phyloP scores from a whole-genome alignment of 2,888 invertebrate species.

The Chromoteleia sp. region DNA sequence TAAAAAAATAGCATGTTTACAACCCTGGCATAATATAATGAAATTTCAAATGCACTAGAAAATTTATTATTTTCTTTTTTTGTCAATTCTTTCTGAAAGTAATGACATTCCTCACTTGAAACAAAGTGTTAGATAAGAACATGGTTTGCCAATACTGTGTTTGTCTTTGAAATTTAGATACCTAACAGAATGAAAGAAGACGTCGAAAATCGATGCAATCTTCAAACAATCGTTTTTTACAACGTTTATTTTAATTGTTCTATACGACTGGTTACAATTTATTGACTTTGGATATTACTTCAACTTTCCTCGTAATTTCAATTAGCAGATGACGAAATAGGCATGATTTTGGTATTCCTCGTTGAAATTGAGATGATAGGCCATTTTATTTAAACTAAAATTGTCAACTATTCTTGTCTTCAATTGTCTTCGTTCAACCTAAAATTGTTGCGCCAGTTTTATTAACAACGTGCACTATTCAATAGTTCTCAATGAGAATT shows the following conservation, averaged over 20 bases:
- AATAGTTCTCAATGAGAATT: slow-evolving; percentile 6
- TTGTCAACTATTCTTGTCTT: too few relatives aligned
- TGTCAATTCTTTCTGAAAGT: too few relatives aligned
- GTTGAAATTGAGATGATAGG: too few relatives aligned
- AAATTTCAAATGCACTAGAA: too few relatives aligned
- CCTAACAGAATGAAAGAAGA: neutral
- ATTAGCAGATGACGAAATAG: too few relatives aligned
- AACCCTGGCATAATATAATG: too few relatives aligned
- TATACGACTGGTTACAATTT: neutral
- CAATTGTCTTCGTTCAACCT: neutral
- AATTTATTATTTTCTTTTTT: too few relatives aligned
- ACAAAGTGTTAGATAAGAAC: neutral
- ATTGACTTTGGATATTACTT: neutral
- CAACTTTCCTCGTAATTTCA: too few relatives aligned
- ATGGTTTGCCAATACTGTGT: slow-evolving; percentile 14
- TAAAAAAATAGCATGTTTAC: too few relatives aligned
- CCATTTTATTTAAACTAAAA: too few relatives aligned
- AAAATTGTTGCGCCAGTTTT: neutral
- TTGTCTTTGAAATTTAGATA: slow-evolving; percentile 32
- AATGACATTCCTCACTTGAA: neutral
- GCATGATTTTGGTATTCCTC: too few relatives aligned
- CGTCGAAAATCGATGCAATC: slow-evolving; percentile 12
- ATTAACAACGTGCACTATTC: neutral
- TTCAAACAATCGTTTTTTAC: slow-evolving; percentile 1
- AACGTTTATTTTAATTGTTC: neutral